Percentiles rank a stretch among this genome's conserved stretches.
These are phyloP conservation scores for Catharus fuscescens DNA, from an alignment of 2,113 vertebrate species.

Conservation along the genomic window DNA sequence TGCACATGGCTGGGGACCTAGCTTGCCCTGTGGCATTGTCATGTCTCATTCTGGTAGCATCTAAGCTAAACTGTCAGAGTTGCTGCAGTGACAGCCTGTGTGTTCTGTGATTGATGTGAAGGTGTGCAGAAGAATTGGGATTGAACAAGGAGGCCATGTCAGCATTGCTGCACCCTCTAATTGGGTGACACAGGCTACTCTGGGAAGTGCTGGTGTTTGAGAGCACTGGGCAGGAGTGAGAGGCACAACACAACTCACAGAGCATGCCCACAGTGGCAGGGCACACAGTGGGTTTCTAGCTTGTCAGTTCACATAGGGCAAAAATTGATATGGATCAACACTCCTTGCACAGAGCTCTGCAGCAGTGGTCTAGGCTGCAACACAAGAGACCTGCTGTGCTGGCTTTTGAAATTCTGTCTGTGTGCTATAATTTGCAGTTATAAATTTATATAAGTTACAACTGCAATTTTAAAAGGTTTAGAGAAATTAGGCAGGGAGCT, in stretches of 20 bases:
- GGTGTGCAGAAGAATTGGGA: background rate
- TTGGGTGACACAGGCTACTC: background rate
- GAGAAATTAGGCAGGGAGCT: background rate
- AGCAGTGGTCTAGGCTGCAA: background rate
- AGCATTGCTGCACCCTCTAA: background rate
- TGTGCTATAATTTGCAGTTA: background rate
- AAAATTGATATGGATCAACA: background rate
- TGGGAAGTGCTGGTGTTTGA: background rate
- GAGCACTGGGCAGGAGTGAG: background rate
- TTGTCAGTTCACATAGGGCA: background rate
- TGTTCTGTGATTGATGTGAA: background rate
- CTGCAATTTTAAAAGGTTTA: background rate
- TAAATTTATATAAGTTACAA: background rate
- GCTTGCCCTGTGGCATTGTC: background rate
- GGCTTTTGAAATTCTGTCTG: background rate
- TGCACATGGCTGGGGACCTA: background rate
- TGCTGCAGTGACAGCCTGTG: background rate
- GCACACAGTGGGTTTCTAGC: background rate
- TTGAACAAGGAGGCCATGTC: background rate
- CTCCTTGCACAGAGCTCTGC: background rate
- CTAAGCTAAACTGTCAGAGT: background rate
- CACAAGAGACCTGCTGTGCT: background rate
- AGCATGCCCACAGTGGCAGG: background rate
- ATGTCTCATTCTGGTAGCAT: background rate
- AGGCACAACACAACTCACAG: background rate